These are phyloP conservation scores for Formica selysi DNA, from an alignment of 1,140 invertebrate species.

Conservation along the genomic window DNA sequence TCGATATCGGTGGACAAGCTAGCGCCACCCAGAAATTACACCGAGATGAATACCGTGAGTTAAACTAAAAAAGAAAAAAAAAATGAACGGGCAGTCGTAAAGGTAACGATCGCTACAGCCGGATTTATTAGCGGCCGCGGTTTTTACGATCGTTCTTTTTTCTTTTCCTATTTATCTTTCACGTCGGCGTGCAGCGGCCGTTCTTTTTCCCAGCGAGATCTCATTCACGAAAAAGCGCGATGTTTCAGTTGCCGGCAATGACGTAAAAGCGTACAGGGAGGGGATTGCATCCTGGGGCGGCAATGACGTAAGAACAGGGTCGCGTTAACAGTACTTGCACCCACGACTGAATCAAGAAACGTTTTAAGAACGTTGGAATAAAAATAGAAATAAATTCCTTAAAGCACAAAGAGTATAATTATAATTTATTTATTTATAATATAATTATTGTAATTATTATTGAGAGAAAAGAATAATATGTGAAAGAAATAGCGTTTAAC, in stretches of 20 bases:
- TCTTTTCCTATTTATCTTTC: slow-evolving; percentile 51
- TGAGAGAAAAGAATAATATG: not conserved
- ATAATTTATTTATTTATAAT: not conserved
- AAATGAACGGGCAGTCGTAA: slow-evolving; percentile 5
- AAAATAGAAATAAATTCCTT: not conserved
- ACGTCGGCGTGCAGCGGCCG: not conserved
- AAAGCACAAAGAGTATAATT: not conserved
- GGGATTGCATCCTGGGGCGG: slow-evolving; percentile 24
- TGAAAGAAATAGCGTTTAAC: not conserved
- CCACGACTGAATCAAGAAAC: slow-evolving; percentile 20
- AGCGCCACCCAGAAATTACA: slow-evolving; percentile 55
- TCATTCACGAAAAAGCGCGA: slow-evolving; percentile 65
- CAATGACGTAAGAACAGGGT: slow-evolving; percentile 72
- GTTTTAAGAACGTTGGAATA: not conserved
- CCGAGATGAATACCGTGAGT: slow-evolving; percentile 33
- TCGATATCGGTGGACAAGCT: slow-evolving; percentile 61
- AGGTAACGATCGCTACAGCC: slow-evolving; percentile 1
- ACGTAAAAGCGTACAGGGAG: slow-evolving; percentile 60
- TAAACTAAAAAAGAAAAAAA: slow-evolving; percentile 15
- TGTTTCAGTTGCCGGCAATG: slow-evolving; percentile 47
- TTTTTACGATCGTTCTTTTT: slow-evolving; percentile 32
- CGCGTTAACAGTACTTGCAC: slow-evolving; percentile 1
- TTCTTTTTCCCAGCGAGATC: slow-evolving; percentile 35
- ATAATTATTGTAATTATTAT: slow-evolving; percentile 4
- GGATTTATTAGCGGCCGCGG: slow-evolving; percentile 44